Conservation (phyloP, 2,888 invertebrate species). For the Eumacrocentrus americanus region DNA sequence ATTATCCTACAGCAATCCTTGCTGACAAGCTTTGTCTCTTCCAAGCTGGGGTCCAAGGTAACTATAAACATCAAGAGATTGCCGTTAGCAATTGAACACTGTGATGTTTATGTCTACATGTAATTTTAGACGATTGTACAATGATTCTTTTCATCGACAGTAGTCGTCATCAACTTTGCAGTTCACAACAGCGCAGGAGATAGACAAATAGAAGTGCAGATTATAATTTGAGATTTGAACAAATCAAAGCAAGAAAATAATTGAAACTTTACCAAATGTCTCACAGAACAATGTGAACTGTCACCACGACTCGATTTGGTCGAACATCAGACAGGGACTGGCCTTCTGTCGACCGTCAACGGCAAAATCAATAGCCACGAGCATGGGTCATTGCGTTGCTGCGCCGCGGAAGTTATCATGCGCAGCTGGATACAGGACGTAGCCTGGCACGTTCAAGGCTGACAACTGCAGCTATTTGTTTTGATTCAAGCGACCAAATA, state of each 20-base stretch:
- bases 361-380: slow-evolving; percentile 40
- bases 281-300: slow-evolving; percentile 3
- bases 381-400: slow-evolving; percentile 39
- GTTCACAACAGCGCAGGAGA: too few species aligned
- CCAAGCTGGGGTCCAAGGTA: background rate
- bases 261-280: background rate
- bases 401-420: slow-evolving; percentile 32
- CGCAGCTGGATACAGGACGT: slow-evolving; percentile 15
- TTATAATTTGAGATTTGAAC: too few species aligned
- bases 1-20: slow-evolving; percentile 11
- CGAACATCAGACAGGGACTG: slow-evolving; percentile 23
- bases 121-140: background rate
- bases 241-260: background rate
- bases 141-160: background rate
- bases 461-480: slow-evolving; percentile 8
- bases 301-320: slow-evolving; percentile 15
- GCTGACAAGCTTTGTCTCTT: background rate
- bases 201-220: too few species aligned
- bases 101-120: background rate
- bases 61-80: slow-evolving; percentile 11
- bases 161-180: background rate
- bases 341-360: slow-evolving; percentile 25
- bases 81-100: background rate
- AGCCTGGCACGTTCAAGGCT: slow-evolving; percentile 12
- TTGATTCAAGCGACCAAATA: background rate